These are phyloP conservation scores for Seriola rivoliana DNA, from an alignment of 2,113 vertebrate species.

Conservation along the genomic window DNA sequence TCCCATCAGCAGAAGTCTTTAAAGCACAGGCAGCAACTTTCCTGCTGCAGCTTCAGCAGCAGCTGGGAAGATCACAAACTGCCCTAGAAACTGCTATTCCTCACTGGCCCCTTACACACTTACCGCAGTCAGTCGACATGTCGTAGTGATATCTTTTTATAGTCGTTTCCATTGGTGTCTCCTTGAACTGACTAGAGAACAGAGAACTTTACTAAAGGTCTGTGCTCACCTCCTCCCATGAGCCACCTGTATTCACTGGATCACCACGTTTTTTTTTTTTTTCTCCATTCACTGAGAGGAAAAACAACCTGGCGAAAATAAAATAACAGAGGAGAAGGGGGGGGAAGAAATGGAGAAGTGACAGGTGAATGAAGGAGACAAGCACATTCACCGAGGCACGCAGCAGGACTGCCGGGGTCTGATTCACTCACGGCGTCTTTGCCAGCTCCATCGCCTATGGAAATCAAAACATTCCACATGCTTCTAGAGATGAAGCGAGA, in stretches of 20 bases:
- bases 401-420: constrained; percentile 38
- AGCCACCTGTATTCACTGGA: constrained; percentile 8
- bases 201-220: not conserved
- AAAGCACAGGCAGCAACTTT: not conserved
- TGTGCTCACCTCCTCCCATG: constrained; percentile 2
- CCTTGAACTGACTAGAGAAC: constrained; percentile 13
- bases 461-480: constrained; percentile 67
- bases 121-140: constrained; percentile 1
- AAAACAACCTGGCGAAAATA: not conserved
- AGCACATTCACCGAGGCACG: not conserved
- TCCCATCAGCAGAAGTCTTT: constrained; percentile 17
- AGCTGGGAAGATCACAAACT: constrained; percentile 30
- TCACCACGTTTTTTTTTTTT: constrained; percentile 19
- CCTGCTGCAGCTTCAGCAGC: not conserved
- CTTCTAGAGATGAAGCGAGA: constrained; percentile 62
- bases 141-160: constrained; percentile 12
- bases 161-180: constrained; percentile 12
- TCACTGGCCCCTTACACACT: constrained; percentile 12
- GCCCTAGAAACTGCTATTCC: constrained; percentile 15
- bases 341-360: constrained; percentile 37
- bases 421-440: constrained; percentile 24
- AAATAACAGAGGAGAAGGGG: constrained; percentile 5
- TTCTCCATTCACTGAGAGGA: constrained; percentile 1
- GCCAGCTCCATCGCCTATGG: constrained; percentile 35
- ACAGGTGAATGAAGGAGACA: constrained; percentile 42